Evolutionary conservation across 2,113 vertebrate species (phyloP).

Genomic region (Pagrus major): DNA sequence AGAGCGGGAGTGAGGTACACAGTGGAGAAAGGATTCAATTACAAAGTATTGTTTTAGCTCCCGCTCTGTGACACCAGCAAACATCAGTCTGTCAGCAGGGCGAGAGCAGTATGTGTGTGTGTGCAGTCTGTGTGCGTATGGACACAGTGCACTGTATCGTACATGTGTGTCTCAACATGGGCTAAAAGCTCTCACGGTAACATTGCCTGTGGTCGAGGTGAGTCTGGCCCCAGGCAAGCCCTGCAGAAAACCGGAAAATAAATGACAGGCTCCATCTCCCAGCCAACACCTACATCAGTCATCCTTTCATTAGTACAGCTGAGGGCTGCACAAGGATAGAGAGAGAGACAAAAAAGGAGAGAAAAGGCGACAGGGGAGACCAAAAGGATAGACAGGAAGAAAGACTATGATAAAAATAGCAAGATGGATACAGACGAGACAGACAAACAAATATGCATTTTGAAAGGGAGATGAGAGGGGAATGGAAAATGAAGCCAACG

Average conservation of each 20-base stretch:
- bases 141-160: conserved; percentile 1
- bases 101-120: background rate
- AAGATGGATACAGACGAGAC: conserved; percentile 6
- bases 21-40: conserved; percentile 67
- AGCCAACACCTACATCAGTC: conserved; percentile 54
- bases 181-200: conserved; percentile 23
- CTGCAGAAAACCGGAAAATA: conserved; percentile 45
- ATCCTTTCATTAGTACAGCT: conserved; percentile 52
- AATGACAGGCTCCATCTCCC: conserved; percentile 48
- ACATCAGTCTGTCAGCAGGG: conserved; percentile 42
- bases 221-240: conserved; percentile 52
- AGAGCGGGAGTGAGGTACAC: conserved; percentile 37
- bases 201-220: conserved; percentile 17
- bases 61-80: conserved; percentile 40
- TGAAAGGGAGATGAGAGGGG: background rate
- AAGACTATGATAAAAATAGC: conserved; percentile 23
- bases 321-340: conserved; percentile 22
- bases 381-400: conserved; percentile 8
- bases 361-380: conserved; percentile 28
- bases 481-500: conserved; percentile 1
- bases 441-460: conserved; percentile 17
- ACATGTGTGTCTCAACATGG: conserved; percentile 11
- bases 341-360: conserved; percentile 34
- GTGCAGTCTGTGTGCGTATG: background rate
- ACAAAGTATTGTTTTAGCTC: conserved; percentile 55